Evolutionary conservation across 2,113 vertebrate genomes (phyloP).

Genomic region (Petaurus breviceps): DNA sequence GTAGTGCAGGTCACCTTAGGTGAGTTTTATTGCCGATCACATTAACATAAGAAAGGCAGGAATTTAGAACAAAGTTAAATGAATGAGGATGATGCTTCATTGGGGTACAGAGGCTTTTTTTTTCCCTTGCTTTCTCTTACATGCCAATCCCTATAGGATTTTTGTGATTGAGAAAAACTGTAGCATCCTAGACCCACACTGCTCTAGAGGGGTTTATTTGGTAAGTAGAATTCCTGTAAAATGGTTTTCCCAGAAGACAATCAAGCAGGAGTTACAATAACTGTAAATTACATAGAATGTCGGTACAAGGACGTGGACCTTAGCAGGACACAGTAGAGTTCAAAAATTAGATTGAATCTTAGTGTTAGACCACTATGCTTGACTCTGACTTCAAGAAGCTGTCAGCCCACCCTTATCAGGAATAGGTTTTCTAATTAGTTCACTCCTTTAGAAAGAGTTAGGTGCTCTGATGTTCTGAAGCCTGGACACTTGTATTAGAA

Average conservation of each 20-base stretch:
- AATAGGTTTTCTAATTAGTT: not conserved
- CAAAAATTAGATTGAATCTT: not conserved
- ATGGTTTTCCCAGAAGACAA: not conserved
- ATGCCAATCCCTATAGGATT: not conserved
- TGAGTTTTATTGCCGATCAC: not conserved
- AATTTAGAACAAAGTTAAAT: not conserved
- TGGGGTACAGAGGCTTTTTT: not conserved
- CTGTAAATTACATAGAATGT: not conserved
- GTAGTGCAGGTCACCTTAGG: not conserved
- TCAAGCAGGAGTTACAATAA: not conserved
- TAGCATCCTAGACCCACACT: not conserved
- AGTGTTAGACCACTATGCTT: not conserved
- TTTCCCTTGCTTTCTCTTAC: not conserved
- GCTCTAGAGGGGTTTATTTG: not conserved
- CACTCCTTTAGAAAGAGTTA: not conserved
- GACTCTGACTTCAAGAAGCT: not conserved
- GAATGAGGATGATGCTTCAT: not conserved
- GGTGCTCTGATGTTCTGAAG: not conserved
- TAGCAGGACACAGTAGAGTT: not conserved
- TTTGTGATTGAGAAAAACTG: not conserved
- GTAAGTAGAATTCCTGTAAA: not conserved
- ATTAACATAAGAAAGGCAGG: not conserved
- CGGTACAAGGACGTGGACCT: not conserved
- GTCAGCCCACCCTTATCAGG: not conserved
- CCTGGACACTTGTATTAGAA: not conserved